These are phyloP conservation scores for Knipowitschia caucasica DNA, from an alignment of 2,797 vertebrate species.

Conservation along the genomic window DNA sequence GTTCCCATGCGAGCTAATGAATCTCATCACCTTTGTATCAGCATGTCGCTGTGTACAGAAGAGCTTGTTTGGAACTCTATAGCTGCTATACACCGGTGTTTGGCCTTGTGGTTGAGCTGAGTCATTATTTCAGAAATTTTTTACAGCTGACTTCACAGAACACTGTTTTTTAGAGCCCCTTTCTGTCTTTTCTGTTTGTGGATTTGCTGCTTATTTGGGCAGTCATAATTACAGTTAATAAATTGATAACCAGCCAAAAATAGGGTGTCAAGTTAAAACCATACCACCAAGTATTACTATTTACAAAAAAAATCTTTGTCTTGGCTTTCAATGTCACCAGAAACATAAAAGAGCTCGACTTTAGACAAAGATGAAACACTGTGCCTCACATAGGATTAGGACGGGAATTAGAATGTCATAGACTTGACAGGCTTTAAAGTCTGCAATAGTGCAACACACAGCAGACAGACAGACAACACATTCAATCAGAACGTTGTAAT, in stretches of 20 bases:
- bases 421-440: constrained; percentile 60
- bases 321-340: constrained; percentile 49
- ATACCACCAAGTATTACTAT: constrained; percentile 40
- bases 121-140: constrained; percentile 56
- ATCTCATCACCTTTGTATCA: constrained; percentile 68
- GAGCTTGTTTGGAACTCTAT: constrained; percentile 63
- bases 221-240: constrained; percentile 44
- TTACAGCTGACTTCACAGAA: constrained; percentile 64
- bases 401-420: constrained; percentile 65
- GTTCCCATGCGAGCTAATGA: constrained; percentile 72
- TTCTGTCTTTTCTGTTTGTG: constrained; percentile 47
- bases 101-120: constrained; percentile 70
- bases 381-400: constrained; percentile 62
- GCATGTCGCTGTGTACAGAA: constrained; percentile 55
- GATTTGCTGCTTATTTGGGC: constrained; percentile 40
- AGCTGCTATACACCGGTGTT: constrained; percentile 42
- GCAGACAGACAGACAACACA: constrained; percentile 67
- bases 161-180: constrained; percentile 37
- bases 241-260: constrained; percentile 31
- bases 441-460: constrained; percentile 40
- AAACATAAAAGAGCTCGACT: constrained; percentile 26
- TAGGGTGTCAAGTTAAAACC: constrained; percentile 27
- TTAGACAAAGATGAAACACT: constrained; percentile 42
- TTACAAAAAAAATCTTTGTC: constrained; percentile 44
- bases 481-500: constrained; percentile 64